phyloP scores from a whole-genome alignment of 2,113 vertebrate species.

The Lampris incognitus region DNA sequence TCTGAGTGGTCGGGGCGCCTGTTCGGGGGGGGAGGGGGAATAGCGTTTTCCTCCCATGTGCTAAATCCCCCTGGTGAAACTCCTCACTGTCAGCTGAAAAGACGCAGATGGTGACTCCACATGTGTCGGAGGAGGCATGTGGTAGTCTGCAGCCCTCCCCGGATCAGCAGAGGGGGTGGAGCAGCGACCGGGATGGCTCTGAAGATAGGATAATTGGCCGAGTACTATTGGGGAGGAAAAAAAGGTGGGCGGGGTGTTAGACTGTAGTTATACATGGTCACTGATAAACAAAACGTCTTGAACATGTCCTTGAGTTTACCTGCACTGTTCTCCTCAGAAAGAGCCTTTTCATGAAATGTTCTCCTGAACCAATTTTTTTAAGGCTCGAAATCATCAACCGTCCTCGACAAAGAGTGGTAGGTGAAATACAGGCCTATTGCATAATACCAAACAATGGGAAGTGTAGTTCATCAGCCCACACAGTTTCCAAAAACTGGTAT shows the following conservation, averaged over 20 bases:
- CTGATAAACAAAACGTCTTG: not conserved
- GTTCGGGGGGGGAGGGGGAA: no score
- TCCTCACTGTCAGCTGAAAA: no score
- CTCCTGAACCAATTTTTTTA: slow-evolving; percentile 16
- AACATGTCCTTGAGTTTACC: not conserved
- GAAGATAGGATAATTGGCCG: no score
- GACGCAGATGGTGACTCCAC: no score
- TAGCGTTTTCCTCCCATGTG: no score
- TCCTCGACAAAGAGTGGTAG: slow-evolving; percentile 27
- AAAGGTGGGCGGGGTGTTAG: not conserved
- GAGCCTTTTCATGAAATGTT: slow-evolving; percentile 23
- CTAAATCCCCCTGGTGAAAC: no score
- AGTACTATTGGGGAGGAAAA: no score
- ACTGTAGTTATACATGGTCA: not conserved
- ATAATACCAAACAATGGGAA: slow-evolving; percentile 59
- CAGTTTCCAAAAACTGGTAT: slow-evolving; percentile 39
- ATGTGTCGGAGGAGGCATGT: no score
- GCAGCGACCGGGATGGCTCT: no score
- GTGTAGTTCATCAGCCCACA: slow-evolving; percentile 52
- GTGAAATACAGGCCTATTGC: slow-evolving; percentile 28
- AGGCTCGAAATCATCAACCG: slow-evolving; percentile 20
- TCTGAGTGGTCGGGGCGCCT: no score
- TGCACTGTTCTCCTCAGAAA: slow-evolving; percentile 13
- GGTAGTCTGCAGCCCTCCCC: no score
- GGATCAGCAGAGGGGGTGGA: no score